Evolutionary conservation across 1,140 invertebrate species (phyloP), one percentile per base, ranked within the genome.

Genomic region (Listronotus oregonensis): DNA sequence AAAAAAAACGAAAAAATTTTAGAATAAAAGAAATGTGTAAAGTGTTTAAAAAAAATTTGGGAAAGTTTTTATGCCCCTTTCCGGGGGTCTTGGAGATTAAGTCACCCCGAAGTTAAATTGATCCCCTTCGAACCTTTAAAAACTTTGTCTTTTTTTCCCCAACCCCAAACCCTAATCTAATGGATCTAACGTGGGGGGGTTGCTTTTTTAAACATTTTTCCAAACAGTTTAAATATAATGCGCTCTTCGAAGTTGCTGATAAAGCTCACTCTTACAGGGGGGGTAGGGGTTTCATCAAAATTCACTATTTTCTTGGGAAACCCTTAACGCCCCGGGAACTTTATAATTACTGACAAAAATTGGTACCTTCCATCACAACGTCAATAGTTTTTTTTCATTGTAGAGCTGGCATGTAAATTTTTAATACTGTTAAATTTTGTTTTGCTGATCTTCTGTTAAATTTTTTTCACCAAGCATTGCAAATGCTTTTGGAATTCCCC

Each of bases 71-170:
- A 34, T 9, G 5, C 5, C 9, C 5, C 32, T 46, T 18, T 6
- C n/a, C 43, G 12, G 43, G 43, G 43, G 12, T 6, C 7, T 46
- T 5, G 43, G 43, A 6, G 12, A 46, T 18, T 15, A 46, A 46
- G 43, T 46, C 43, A 46, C 43, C 12, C 43, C 5, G n/a, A 46
- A 46, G 5, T 18, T 18, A 34, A 34, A 9, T 34, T 34, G 70
- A 66, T 73, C 70, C 46, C 70, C 68, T 40, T 72, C 70, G 39
- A 72, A 70, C 65, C 71, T 67, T 66, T 73, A 69, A 31, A 73
- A 73, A 54, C 69, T 51, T 52, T 32, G 27, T 47, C 39, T 4
- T 71, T 56, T 67, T 69, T 40, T 49, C 66, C 50, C n/a, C n/a
- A 15, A 67, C 52, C 66, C 57, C n/a, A n/a, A 73, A 62, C 71